Evolutionary conservation across 2,113 vertebrate genomes (phyloP).

Genomic region (Limanda limanda): DNA sequence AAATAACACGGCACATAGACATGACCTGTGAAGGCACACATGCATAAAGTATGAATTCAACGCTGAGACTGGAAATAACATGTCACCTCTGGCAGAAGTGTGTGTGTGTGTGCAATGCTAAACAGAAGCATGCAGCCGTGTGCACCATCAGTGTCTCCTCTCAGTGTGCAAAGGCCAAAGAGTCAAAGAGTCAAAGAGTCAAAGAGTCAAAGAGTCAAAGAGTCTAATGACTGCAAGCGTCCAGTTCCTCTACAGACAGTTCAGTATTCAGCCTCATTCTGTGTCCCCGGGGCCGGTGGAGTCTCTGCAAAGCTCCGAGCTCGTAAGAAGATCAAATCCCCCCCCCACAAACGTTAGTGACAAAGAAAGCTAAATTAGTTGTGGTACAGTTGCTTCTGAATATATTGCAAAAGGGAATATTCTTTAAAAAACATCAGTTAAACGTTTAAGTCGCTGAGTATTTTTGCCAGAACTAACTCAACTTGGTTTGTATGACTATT

Average conservation of each 20-base stretch:
- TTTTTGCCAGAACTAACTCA: constrained; percentile 38
- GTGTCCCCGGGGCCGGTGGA: constrained; percentile 20
- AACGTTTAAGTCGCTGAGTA: constrained; percentile 28
- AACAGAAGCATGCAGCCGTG: constrained; percentile 22
- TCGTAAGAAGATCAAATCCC: constrained; percentile 50
- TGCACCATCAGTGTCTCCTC: neutral
- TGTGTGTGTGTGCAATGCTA: constrained; percentile 10
- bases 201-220: too few species aligned
- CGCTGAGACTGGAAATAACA: constrained; percentile 31
- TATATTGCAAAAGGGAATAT: constrained; percentile 1
- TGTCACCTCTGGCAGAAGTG: constrained; percentile 11
- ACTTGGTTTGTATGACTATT: constrained; percentile 65
- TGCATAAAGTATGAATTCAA: constrained; percentile 39
- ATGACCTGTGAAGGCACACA: constrained; percentile 16
- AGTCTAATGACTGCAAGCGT: constrained; percentile 3
- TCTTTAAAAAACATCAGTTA: neutral
- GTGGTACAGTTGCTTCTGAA: constrained; percentile 43
- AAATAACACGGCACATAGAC: constrained; percentile 37
- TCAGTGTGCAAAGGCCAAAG: neutral
- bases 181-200: neutral
- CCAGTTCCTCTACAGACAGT: constrained; percentile 7
- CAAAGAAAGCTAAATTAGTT: constrained; percentile 19
- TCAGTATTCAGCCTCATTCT: constrained; percentile 14
- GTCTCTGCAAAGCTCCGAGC: constrained; percentile 47
- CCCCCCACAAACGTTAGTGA: constrained; percentile 6